Conservation (phyloP, 2,113 vertebrate genomes). For the Perca flavescens region DNA sequence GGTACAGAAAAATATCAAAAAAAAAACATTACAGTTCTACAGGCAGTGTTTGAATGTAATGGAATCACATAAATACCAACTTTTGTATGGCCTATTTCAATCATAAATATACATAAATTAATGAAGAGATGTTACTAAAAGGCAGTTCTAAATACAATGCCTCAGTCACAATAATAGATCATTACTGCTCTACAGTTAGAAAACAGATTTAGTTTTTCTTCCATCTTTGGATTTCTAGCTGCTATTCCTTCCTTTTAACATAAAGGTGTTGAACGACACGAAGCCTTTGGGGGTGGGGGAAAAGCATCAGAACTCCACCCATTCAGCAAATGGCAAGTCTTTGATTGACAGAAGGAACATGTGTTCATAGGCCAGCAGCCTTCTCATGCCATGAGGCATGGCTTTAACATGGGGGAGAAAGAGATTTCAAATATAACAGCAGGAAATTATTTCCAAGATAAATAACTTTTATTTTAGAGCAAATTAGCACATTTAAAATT, state of each 20-base stretch:
- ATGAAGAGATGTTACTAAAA: background rate
- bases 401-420: background rate
- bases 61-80: background rate
- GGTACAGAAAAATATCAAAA: background rate
- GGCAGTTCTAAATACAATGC: background rate
- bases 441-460: background rate
- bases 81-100: background rate
- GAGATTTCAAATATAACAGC: background rate
- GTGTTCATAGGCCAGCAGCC: conserved; percentile 47
- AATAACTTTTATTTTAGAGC: background rate
- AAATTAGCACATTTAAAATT: background rate
- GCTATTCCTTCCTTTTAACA: background rate
- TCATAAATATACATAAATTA: background rate
- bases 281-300: conserved; percentile 44
- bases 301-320: conserved; percentile 49
- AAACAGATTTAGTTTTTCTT: background rate
- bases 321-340: conserved; percentile 46
- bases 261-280: conserved; percentile 40
- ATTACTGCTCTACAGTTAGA: background rate
- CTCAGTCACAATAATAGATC: background rate
- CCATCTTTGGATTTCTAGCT: conserved; percentile 2
- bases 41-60: background rate
- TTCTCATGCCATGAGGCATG: conserved; percentile 24
- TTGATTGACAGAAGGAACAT: conserved; percentile 77
- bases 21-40: background rate